Base-by-base conservation (phyloP, 2,888 invertebrate species). In the Latrodectus hesperus region DNA sequence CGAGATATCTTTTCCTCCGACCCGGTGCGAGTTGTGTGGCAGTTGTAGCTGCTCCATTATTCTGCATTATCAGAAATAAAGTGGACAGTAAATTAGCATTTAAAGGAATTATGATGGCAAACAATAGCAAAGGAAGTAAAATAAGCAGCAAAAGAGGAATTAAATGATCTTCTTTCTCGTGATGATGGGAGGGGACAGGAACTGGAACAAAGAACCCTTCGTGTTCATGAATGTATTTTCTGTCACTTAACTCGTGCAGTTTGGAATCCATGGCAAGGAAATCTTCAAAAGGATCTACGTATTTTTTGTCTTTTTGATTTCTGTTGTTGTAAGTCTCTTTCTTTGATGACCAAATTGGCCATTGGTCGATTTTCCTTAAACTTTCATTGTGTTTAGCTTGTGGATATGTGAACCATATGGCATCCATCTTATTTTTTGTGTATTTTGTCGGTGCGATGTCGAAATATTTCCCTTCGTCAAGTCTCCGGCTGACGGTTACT, bases 41-140 rank as follows among this genome's bases (percentile, higher is more conserved):
- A 16, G 88, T 64, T 10, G 75, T 76, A 14, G 75, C 79, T 16
- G 72, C 88, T 51, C 84, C 80, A 38, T 80, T 84, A 53, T 80
- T 88, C 49, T 88, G 88, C 88, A 88, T 88, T 8, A 88, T 88
- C 3, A 88, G 72, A 55, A 88, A 88, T 55, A 88, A 67, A 14
- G 88, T 88, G 9, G 88, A 88, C 11, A 88, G 74, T 14, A 88
- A 71, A 60, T 88, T 88, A n/a, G 88, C 88, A 76, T 88, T 88
- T 11, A 88, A 65, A 6, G 88, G 88, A 49, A 88, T 88, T 8
- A 88, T 88, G n/a, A 88, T 88, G 3, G 88, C 88, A 70, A 88
- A 88, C 26, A 88, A 52, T 14, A 88, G 55, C 52, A 88, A 74
- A 26, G 88, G 88, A 55, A 88, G 80, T 52, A 88, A 83, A 67